Evolutionary conservation across 1,140 invertebrate species (phyloP).

Genomic region (Caenorhabditis briggsae): DNA sequence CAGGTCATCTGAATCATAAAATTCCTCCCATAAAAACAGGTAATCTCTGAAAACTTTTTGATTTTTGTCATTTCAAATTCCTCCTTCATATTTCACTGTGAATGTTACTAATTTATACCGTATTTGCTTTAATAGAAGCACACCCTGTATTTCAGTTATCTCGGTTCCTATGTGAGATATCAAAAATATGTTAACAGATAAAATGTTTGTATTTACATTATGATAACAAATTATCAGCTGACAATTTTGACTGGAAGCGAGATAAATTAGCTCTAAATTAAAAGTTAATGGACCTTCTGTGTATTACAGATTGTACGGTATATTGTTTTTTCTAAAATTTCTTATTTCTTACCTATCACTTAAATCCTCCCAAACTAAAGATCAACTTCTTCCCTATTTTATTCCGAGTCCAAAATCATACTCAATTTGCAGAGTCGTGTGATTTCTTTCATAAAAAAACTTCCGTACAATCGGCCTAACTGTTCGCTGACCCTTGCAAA

Average conservation of each 20-base stretch:
- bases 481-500: constrained; percentile 41
- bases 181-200: too few relatives aligned
- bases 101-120: too few relatives aligned
- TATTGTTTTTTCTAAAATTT: neutral
- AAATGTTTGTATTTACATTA: too few relatives aligned
- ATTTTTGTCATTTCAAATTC: neutral
- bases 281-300: too few relatives aligned
- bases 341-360: neutral
- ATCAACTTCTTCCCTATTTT: neutral
- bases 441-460: neutral
- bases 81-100: too few relatives aligned
- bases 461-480: constrained; percentile 39
- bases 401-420: constrained; percentile 24
- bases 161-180: too few relatives aligned
- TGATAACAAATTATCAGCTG: too few relatives aligned
- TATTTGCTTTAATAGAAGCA: too few relatives aligned
- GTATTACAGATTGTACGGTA: too few relatives aligned
- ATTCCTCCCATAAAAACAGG: neutral
- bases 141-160: too few relatives aligned
- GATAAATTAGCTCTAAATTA: too few relatives aligned
- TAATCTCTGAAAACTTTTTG: neutral
- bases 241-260: too few relatives aligned
- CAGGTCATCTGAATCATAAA: constrained; percentile 3
- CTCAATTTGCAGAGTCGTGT: constrained; percentile 5
- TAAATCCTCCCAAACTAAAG: neutral